Conservation (phyloP, 1,140 invertebrate species). For the Drosophila sp. region DNA sequence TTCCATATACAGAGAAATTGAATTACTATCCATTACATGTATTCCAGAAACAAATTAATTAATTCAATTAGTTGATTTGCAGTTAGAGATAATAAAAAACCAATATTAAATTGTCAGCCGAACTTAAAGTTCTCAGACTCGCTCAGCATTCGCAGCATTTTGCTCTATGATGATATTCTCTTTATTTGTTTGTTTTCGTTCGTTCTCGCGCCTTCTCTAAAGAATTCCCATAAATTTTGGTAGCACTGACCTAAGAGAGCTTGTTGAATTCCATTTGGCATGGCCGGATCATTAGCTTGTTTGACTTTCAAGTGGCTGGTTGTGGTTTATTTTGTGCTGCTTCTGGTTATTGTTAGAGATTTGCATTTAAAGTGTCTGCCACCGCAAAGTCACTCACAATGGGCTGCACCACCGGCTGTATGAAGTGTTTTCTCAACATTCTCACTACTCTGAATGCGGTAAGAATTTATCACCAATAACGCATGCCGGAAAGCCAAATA, state of each 20-base stretch:
- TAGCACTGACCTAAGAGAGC: constrained; percentile 49
- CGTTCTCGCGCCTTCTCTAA: neutral
- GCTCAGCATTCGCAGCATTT: neutral
- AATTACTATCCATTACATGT: constrained; percentile 13
- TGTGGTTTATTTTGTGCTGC: constrained; percentile 11
- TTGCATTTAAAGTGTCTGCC: constrained; percentile 10
- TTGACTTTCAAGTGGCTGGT: constrained; percentile 13
- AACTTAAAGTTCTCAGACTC: neutral
- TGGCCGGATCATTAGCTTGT: constrained; percentile 40
- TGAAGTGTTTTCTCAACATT: constrained; percentile 69
- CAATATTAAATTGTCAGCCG: constrained; percentile 8
- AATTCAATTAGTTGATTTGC: constrained; percentile 55
- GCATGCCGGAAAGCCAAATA: no score
- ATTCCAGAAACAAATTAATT: constrained; percentile 24
- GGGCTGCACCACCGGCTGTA: constrained; percentile 69
- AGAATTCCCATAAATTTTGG: constrained; percentile 22
- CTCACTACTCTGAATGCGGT: constrained; percentile 66
- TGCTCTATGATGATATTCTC: neutral
- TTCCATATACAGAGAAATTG: constrained; percentile 6
- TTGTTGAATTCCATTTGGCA: neutral
- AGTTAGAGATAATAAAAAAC: constrained; percentile 50
- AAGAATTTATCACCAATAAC: constrained; percentile 29
- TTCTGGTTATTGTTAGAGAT: constrained; percentile 1
- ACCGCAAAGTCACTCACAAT: constrained; percentile 34
- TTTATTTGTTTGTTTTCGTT: neutral